Conservation (phyloP, 2,797 vertebrate species). For the Poecilia picta region DNA sequence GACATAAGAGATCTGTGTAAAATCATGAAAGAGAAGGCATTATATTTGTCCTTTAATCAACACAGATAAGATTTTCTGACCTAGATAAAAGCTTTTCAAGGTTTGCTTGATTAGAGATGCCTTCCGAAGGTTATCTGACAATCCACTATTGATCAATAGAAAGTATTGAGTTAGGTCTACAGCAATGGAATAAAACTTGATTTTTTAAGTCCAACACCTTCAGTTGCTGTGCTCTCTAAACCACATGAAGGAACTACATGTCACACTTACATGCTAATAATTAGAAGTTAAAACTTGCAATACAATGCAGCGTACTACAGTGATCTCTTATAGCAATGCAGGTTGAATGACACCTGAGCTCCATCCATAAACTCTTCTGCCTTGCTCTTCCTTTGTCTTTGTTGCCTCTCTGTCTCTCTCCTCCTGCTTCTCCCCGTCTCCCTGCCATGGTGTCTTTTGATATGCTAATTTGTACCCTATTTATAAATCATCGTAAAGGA, state of each 20-base stretch:
- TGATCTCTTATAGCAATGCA: slow-evolving; percentile 1
- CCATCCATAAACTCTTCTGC: slow-evolving; percentile 23
- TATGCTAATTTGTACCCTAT: slow-evolving; percentile 65
- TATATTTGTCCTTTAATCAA: not conserved
- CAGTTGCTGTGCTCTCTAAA: not conserved
- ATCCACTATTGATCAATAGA: not conserved
- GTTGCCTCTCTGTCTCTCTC: slow-evolving; percentile 15
- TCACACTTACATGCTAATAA: not conserved
- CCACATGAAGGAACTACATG: not conserved
- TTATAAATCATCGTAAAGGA: slow-evolving; percentile 57
- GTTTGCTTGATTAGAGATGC: not conserved
- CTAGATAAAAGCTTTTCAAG: not conserved
- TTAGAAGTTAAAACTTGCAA: not conserved
- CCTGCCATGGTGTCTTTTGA: slow-evolving; percentile 52
- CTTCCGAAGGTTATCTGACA: not conserved
- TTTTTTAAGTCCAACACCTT: not conserved
- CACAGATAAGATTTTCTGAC: not conserved
- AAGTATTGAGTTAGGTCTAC: not conserved
- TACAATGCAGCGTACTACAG: not conserved
- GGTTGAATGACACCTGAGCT: slow-evolving; percentile 41
- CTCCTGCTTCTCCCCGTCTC: slow-evolving; percentile 14
- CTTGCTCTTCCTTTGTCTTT: slow-evolving; percentile 17
- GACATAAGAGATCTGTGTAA: not conserved
- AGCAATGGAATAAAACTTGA: no score
- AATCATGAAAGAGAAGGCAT: not conserved